A percentile compares a stretch with the other conserved stretches of the same genome.
phyloP scores from a whole-genome alignment of 1,140 invertebrate species.

The Eurosta solidaginis region DNA sequence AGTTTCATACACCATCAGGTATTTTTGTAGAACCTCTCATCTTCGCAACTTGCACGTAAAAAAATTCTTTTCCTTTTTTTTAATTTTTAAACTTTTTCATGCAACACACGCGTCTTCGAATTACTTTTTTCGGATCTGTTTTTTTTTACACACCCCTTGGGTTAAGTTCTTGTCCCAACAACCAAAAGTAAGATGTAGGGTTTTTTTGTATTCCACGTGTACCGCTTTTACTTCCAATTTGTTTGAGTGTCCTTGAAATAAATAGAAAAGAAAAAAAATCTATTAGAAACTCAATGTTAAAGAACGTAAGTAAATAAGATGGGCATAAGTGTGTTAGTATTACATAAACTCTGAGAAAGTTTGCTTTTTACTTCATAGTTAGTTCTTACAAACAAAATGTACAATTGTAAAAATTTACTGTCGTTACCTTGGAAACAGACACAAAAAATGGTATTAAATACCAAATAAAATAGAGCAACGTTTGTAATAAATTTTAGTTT shows the following conservation, averaged over 20 bases:
- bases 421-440: no score
- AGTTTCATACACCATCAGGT: no score
- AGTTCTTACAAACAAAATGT: not conserved
- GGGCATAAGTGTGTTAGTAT: conserved; percentile 8
- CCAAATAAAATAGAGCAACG: no score
- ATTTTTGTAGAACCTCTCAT: no score
- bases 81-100: not conserved
- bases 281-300: not conserved
- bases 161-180: not conserved
- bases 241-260: conserved; percentile 22
- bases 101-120: not conserved
- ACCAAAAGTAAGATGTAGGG: not conserved
- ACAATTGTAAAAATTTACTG: not conserved
- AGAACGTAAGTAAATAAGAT: not conserved
- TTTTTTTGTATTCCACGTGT: not conserved
- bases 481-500: no score
- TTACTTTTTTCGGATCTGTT: not conserved
- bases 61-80: not conserved
- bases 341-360: conserved; percentile 10
- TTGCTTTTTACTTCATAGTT: not conserved
- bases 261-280: not conserved
- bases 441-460: no score
- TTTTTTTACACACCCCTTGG: not conserved
- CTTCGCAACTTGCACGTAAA: not conserved
- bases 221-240: conserved; percentile 6